Conservation (phyloP, 1,140 invertebrate genomes). For the Drosophila prosaltans region DNA sequence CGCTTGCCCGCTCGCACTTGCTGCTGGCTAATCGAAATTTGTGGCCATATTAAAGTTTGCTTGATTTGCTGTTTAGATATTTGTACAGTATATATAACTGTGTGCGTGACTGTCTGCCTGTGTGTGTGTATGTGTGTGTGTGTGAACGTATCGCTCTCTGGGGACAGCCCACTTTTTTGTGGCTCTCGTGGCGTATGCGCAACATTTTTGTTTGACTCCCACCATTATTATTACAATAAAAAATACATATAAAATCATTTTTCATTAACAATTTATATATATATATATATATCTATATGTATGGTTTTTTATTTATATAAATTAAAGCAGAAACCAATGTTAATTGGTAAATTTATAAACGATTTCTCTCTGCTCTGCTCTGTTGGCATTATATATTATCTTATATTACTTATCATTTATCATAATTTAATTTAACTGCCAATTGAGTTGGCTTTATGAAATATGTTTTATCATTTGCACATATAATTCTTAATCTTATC, state of each 20-base stretch:
- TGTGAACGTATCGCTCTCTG: slow-evolving; percentile 36
- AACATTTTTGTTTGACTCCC: slow-evolving; percentile 48
- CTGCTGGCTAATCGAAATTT: slow-evolving; percentile 61
- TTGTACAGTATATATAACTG: slow-evolving; percentile 7
- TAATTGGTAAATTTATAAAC: slow-evolving; percentile 38
- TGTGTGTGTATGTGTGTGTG: slow-evolving; percentile 1
- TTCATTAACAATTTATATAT: slow-evolving; percentile 17
- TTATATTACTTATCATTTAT: slow-evolving; percentile 33
- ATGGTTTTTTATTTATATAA: neutral
- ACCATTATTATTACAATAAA: slow-evolving; percentile 34
- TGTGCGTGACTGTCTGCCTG: slow-evolving; percentile 1
- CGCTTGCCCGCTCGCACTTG: slow-evolving; percentile 26
- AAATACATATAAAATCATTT: slow-evolving; percentile 39
- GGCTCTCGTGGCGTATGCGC: slow-evolving; percentile 70
- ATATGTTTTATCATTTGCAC: slow-evolving; percentile 15
- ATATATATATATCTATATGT: neutral
- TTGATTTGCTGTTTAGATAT: slow-evolving; percentile 80
- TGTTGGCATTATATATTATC: slow-evolving; percentile 51
- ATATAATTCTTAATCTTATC: slow-evolving; percentile 28
- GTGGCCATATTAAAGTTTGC: slow-evolving; percentile 78
- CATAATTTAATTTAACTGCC: slow-evolving; percentile 46
- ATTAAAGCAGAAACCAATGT: slow-evolving; percentile 35
- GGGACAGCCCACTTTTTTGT: slow-evolving; percentile 74
- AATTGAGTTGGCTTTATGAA: slow-evolving; percentile 11
- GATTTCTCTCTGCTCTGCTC: slow-evolving; percentile 15